Evolutionary conservation across 2,113 vertebrate species (phyloP).

Genomic region (Brachyistius frenatus): DNA sequence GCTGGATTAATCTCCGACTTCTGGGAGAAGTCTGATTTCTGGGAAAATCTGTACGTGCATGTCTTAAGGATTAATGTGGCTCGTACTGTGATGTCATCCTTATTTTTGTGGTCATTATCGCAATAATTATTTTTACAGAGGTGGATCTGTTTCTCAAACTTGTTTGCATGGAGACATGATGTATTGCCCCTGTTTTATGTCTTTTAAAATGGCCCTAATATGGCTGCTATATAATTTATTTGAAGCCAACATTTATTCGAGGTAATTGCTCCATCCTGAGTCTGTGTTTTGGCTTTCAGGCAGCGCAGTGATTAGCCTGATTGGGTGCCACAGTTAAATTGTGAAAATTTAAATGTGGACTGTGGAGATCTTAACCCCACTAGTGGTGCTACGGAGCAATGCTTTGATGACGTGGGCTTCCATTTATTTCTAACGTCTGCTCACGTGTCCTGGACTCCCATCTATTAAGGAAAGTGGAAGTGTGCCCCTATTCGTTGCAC

Average conservation of each 20-base stretch:
- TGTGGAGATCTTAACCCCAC: background rate
- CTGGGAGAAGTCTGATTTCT: background rate
- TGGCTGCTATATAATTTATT: background rate
- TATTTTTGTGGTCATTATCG: background rate
- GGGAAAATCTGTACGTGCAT: background rate
- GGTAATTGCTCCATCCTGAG: background rate
- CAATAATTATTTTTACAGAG: constrained; percentile 1
- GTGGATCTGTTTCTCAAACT: background rate
- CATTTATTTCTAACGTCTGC: background rate
- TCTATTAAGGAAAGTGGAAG: background rate
- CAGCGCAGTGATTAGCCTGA: constrained; percentile 1
- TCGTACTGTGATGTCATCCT: background rate
- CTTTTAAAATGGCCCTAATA: constrained; percentile 13
- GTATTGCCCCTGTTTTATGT: background rate
- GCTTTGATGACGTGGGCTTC: background rate
- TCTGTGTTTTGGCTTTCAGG: background rate
- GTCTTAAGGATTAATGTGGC: background rate
- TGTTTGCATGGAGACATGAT: background rate
- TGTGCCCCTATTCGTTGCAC: background rate
- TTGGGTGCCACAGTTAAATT: background rate
- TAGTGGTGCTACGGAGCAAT: background rate
- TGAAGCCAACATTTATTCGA: background rate
- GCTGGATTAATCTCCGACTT: constrained; percentile 7
- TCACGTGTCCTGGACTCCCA: background rate
- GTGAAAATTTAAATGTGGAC: constrained; percentile 1